phyloP scores from a whole-genome alignment of 2,113 vertebrate species.

The Phalacrocorax brasilianus region DNA sequence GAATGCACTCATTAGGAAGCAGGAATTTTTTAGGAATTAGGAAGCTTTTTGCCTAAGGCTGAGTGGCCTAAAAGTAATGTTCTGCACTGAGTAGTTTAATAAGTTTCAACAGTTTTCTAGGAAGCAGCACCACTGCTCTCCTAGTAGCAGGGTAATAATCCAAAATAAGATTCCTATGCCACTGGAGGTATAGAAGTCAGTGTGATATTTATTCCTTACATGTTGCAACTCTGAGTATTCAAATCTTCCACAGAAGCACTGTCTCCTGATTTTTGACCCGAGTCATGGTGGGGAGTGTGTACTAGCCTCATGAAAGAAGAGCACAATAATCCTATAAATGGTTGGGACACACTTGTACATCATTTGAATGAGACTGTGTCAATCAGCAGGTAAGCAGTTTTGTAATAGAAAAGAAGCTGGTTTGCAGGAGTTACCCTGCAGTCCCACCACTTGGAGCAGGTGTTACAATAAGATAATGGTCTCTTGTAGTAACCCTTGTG shows the following conservation, averaged over 20 bases:
- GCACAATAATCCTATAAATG: neutral
- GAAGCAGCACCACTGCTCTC: neutral
- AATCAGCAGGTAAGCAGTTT: conserved; percentile 27
- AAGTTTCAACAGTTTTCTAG: neutral
- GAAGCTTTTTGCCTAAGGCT: neutral
- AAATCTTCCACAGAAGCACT: neutral
- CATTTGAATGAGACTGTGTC: conserved; percentile 38
- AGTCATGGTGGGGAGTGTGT: neutral
- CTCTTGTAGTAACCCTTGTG: conserved; percentile 55
- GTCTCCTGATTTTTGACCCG: neutral
- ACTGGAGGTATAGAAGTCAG: neutral
- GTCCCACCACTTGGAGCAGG: conserved; percentile 44
- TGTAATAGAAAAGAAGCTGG: neutral
- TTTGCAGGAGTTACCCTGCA: conserved; percentile 17
- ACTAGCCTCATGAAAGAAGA: neutral
- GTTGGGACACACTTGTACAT: neutral
- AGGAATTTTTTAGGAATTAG: neutral
- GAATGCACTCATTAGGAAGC: neutral
- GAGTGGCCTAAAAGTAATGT: neutral
- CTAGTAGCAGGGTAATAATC: neutral
- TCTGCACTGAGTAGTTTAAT: neutral
- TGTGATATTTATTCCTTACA: neutral
- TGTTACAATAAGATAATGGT: conserved; percentile 63
- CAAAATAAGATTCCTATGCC: neutral
- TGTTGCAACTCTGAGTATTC: neutral